Evolutionary conservation across 2,888 invertebrate genomes (phyloP).

Genomic region (Drosophila formosana): DNA sequence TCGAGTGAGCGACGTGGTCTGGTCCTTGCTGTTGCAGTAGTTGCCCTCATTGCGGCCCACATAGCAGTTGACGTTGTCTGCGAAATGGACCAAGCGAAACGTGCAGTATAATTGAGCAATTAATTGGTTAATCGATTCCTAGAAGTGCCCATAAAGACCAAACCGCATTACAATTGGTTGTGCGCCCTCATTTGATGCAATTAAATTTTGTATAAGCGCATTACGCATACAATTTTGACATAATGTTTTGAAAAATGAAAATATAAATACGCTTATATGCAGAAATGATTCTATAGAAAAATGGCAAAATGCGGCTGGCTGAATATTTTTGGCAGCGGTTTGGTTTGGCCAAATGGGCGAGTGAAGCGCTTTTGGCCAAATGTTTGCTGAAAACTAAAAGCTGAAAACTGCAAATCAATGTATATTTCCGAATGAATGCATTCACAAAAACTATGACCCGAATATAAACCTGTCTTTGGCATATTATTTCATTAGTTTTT

Average conservation of each 20-base stretch:
- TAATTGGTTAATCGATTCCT: slow-evolving; percentile 43
- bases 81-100: slow-evolving; percentile 14
- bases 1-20: slow-evolving; percentile 68
- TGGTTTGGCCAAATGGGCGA: slow-evolving; percentile 8
- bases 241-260: slow-evolving; percentile 39
- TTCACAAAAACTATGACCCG: background rate
- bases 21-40: slow-evolving; percentile 80
- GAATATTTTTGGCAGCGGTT: slow-evolving; percentile 47
- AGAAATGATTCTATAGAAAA: slow-evolving; percentile 13
- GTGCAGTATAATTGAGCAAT: slow-evolving; percentile 34
- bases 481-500: background rate
- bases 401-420: slow-evolving; percentile 1
- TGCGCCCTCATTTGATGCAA: slow-evolving; percentile 33
- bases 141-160: slow-evolving; percentile 19
- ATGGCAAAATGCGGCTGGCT: slow-evolving; percentile 26
- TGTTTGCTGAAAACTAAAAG: background rate
- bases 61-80: slow-evolving; percentile 82
- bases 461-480: slow-evolving; percentile 2
- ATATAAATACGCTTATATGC: background rate
- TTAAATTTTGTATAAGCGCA: slow-evolving; percentile 31
- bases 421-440: slow-evolving; percentile 5
- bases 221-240: slow-evolving; percentile 41
- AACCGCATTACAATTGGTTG: slow-evolving; percentile 17
- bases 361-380: slow-evolving; percentile 4
- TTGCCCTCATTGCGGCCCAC: slow-evolving; percentile 78